Evolutionary conservation across 1,140 invertebrate genomes (phyloP).

Genomic region (Drosophila triauraria): DNA sequence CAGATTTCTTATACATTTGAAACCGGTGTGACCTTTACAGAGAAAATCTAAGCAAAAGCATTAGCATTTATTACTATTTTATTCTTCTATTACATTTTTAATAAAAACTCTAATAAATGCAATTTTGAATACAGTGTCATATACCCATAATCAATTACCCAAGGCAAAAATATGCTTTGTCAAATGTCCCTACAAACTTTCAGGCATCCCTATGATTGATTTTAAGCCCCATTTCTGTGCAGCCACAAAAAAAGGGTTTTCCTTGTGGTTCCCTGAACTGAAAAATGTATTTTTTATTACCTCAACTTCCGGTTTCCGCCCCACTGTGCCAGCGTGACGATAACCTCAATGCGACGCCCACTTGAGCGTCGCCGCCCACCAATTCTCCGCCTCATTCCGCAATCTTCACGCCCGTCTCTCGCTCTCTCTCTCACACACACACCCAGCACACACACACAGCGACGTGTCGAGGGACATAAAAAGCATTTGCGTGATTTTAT

Average conservation of each 20-base stretch:
- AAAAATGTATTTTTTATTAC: constrained; percentile 12
- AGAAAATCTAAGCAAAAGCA: too few species aligned
- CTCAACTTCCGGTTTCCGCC: constrained; percentile 4
- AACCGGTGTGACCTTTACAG: too few species aligned
- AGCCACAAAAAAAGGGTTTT: background rate
- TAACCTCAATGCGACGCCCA: constrained; percentile 60
- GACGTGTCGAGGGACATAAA: constrained; percentile 59
- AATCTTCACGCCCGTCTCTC: background rate
- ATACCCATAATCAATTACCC: too few species aligned
- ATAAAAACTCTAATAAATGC: too few species aligned
- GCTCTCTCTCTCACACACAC: background rate
- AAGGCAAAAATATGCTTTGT: background rate
- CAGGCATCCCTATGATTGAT: too few species aligned
- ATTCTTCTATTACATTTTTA: too few species aligned
- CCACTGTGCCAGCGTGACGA: constrained; percentile 38
- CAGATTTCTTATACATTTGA: too few species aligned
- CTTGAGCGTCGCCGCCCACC: constrained; percentile 29
- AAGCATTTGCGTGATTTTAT: constrained; percentile 77
- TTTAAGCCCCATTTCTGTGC: background rate
- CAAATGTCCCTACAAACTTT: background rate
- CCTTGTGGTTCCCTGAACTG: background rate
- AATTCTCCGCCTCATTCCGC: background rate
- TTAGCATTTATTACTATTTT: too few species aligned
- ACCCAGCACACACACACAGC: background rate
- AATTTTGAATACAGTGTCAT: too few species aligned